Evolutionary conservation across 2,888 invertebrate genomes (phyloP).

Genomic region (Rambutsinella grinnellia): DNA sequence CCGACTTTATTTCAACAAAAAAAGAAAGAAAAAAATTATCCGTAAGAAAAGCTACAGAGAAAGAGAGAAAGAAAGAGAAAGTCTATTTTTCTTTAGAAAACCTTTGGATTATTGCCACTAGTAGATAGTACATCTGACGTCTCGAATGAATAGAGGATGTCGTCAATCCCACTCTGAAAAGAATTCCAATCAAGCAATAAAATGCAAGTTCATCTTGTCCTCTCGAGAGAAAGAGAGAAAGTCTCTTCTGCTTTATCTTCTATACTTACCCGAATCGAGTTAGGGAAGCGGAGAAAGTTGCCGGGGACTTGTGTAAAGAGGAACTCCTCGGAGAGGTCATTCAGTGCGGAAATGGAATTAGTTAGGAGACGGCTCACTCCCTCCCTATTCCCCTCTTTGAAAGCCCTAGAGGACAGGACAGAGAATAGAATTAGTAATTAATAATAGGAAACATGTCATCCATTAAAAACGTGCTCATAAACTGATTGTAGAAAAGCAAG

Average conservation of each 20-base stretch:
- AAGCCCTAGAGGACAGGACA: too few relatives aligned
- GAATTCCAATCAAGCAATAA: neutral
- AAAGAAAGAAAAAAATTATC: slow-evolving; percentile 6
- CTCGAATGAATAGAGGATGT: slow-evolving; percentile 58
- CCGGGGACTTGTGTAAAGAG: slow-evolving; percentile 52
- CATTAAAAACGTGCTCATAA: neutral
- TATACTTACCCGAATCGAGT: slow-evolving; percentile 44
- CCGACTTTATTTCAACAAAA: neutral
- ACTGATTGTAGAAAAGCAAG: neutral
- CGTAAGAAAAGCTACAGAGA: too few relatives aligned
- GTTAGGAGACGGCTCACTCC: slow-evolving; percentile 58
- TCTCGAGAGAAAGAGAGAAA: too few relatives aligned
- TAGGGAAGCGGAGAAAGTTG: slow-evolving; percentile 53
- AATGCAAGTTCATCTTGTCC: slow-evolving; percentile 7
- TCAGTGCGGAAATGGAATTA: slow-evolving; percentile 56
- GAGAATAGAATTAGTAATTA: too few relatives aligned
- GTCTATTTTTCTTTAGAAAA: neutral
- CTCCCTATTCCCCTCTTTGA: slow-evolving; percentile 44
- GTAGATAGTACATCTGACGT: slow-evolving; percentile 46
- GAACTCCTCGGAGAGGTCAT: slow-evolving; percentile 58
- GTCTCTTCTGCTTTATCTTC: neutral
- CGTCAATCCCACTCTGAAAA: slow-evolving; percentile 56
- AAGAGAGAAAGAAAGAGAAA: neutral
- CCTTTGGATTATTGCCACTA: slow-evolving; percentile 11
- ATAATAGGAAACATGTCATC: too few relatives aligned